These are phyloP conservation scores for Xylocampa areola DNA, from an alignment of 2,888 invertebrate species.

Conservation along the genomic window DNA sequence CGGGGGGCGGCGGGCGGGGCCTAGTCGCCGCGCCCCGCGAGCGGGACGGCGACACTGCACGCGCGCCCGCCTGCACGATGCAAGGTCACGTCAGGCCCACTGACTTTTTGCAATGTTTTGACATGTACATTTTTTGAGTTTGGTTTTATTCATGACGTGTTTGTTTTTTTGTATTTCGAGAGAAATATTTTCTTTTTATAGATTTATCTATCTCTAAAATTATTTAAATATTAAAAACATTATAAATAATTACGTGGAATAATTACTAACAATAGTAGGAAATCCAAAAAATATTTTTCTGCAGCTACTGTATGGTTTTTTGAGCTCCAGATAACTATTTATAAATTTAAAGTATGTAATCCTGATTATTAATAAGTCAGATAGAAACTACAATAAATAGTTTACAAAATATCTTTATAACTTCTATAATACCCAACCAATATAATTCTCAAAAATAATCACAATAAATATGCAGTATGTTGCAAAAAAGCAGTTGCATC, in stretches of 20 bases:
- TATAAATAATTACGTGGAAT: no score
- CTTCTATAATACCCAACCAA: conserved; percentile 26
- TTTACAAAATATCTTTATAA: background rate
- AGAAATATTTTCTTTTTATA: background rate
- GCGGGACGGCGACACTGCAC: conserved; percentile 71
- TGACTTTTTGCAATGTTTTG: conserved; percentile 72
- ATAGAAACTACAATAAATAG: background rate
- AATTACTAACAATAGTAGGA: no score
- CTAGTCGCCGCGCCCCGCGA: conserved; percentile 75
- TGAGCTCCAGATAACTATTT: no score
- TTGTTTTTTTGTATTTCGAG: background rate
- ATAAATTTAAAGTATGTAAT: no score
- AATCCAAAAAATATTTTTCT: no score
- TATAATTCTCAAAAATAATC: conserved; percentile 45
- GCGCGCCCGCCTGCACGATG: conserved; percentile 67
- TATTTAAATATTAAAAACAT: no score
- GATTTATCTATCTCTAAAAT: no score
- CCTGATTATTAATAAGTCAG: no score
- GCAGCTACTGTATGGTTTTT: no score
- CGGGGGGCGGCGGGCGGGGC: conserved; percentile 85
- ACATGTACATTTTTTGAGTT: conserved; percentile 56
- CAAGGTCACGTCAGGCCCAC: conserved; percentile 75
- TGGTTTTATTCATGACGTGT: conserved; percentile 21
- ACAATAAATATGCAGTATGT: conserved; percentile 62
- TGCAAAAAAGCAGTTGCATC: conserved; percentile 72